These are phyloP conservation scores for Lithophane socia DNA, from an alignment of 2,888 invertebrate genomes.

Conservation along the genomic window DNA sequence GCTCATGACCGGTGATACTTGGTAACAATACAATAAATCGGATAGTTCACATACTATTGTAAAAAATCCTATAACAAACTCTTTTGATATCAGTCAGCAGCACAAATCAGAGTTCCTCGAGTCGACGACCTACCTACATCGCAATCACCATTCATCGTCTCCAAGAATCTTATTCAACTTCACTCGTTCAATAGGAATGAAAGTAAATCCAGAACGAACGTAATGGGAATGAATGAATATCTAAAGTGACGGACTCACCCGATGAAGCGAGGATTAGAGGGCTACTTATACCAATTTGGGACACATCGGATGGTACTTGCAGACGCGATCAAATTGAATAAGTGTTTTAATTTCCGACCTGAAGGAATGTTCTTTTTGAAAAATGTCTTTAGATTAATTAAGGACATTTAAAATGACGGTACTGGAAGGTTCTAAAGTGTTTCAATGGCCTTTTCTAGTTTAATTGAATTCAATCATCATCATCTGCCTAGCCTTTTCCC, in stretches of 20 bases:
- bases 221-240: slow-evolving; percentile 71
- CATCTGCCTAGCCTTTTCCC: too few species aligned
- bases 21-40: not conserved
- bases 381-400: slow-evolving; percentile 33
- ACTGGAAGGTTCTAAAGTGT: slow-evolving; percentile 3
- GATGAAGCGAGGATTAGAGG: slow-evolving; percentile 59
- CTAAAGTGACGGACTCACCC: slow-evolving; percentile 69
- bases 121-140: slow-evolving; percentile 20
- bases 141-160: slow-evolving; percentile 52
- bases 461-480: not conserved
- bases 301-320: slow-evolving; percentile 50
- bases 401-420: slow-evolving; percentile 15
- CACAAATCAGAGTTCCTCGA: slow-evolving; percentile 30
- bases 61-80: not conserved
- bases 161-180: slow-evolving; percentile 60
- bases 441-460: not conserved
- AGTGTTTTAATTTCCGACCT: slow-evolving; percentile 56
- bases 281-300: slow-evolving; percentile 62
- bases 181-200: slow-evolving; percentile 77
- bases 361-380: slow-evolving; percentile 28
- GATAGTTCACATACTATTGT: not conserved
- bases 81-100: slow-evolving; percentile 13
- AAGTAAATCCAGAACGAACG: slow-evolving; percentile 76
- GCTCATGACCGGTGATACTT: too few species aligned
- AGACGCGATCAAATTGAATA: slow-evolving; percentile 63